A percentile compares a stretch with the other conserved stretches of the same genome.
phyloP scores from a whole-genome alignment of 2,888 invertebrate species.

The Ptilodon capucinus region DNA sequence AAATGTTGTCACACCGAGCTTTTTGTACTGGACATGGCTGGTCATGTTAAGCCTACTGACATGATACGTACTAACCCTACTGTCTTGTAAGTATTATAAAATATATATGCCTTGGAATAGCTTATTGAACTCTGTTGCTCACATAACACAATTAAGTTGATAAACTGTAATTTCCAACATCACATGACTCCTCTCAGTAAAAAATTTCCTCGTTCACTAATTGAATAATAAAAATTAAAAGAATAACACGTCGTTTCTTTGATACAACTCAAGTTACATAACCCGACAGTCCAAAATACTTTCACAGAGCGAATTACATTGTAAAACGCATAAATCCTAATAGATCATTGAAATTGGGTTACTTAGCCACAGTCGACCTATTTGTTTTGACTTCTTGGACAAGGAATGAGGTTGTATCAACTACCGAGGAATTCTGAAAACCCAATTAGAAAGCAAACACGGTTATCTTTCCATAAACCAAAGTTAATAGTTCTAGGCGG shows the following conservation, averaged over 20 bases:
- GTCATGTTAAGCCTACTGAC: too few species aligned
- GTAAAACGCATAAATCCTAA: conserved; percentile 32
- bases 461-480: conserved; percentile 55
- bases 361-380: conserved; percentile 24
- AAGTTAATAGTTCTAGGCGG: conserved; percentile 20
- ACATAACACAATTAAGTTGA: too few species aligned
- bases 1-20: too few species aligned
- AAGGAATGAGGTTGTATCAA: conserved; percentile 54
- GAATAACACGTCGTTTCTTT: neutral
- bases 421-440: conserved; percentile 34
- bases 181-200: neutral
- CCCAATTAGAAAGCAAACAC: conserved; percentile 61
- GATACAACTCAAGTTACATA: neutral
- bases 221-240: neutral
- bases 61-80: too few species aligned
- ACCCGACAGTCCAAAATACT: conserved; percentile 3
- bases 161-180: too few species aligned
- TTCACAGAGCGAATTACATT: conserved; percentile 21
- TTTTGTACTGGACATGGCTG: too few species aligned
- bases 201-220: neutral
- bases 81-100: too few species aligned
- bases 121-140: too few species aligned
- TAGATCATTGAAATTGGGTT: conserved; percentile 33
- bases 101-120: too few species aligned
- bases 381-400: conserved; percentile 2